Conservation (phyloP, 2,797 vertebrate species). For the Podarcis siculus region DNA sequence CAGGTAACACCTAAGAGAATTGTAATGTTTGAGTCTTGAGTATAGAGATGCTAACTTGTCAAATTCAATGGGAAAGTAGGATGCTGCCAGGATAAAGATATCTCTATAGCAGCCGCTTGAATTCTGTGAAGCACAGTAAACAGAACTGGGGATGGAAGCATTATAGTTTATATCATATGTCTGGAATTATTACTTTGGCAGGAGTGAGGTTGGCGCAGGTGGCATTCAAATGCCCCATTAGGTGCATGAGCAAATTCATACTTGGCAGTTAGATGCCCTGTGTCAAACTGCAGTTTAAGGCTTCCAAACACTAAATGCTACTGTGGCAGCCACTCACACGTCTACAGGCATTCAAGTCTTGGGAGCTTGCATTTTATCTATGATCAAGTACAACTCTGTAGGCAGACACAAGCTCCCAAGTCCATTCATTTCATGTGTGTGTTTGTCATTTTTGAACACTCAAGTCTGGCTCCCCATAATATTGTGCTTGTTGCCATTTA, state of each 20-base stretch:
- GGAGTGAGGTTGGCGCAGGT: not conserved
- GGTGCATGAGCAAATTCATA: not conserved
- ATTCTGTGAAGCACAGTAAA: not conserved
- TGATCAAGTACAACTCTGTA: too few relatives aligned
- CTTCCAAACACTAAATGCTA: not conserved
- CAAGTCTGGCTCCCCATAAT: not conserved
- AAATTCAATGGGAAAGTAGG: not conserved
- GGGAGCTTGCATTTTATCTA: too few relatives aligned
- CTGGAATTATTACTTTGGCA: not conserved
- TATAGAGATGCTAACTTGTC: not conserved
- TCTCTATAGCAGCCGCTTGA: not conserved
- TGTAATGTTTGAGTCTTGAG: too few relatives aligned
- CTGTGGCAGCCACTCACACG: not conserved
- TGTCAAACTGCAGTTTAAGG: not conserved
- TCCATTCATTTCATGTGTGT: too few relatives aligned
- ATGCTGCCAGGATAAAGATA: not conserved
- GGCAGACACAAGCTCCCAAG: too few relatives aligned
- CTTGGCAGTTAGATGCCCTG: not conserved
- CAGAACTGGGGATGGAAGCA: not conserved
- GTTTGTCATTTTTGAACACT: too few relatives aligned
- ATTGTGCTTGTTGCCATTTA: not conserved
- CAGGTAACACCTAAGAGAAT: too few relatives aligned
- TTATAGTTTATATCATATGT: not conserved
- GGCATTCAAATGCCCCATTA: not conserved
- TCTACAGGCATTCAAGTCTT: not conserved